Percentiles rank a stretch among this genome's conserved stretches.
Conservation (phyloP, 2,888 invertebrate genomes). For the Brachyptera putata region DNA sequence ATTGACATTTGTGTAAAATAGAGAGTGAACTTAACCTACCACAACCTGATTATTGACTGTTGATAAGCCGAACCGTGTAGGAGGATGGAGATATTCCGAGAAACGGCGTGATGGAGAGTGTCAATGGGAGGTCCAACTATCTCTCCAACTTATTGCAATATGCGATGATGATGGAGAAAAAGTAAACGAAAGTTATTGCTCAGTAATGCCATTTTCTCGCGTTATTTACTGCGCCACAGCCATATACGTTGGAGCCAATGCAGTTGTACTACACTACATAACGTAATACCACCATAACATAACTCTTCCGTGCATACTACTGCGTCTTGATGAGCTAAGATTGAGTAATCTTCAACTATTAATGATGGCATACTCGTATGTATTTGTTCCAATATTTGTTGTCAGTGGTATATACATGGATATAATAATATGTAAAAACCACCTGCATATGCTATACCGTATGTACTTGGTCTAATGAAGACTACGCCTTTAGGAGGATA, state of each 20-base stretch:
- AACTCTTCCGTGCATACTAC: background rate
- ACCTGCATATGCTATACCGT: background rate
- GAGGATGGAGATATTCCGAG: slow-evolving; percentile 6
- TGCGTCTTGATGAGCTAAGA: background rate
- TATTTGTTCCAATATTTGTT: too few species aligned
- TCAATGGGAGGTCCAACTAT: slow-evolving; percentile 16
- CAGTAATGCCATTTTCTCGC: slow-evolving; percentile 17
- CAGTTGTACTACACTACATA: background rate
- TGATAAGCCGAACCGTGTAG: slow-evolving; percentile 15
- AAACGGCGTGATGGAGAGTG: background rate
- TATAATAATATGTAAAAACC: too few species aligned
- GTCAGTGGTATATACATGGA: too few species aligned
- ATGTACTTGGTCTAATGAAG: slow-evolving; percentile 24
- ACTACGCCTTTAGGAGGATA: slow-evolving; percentile 26
- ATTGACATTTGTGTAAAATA: slow-evolving; percentile 17
- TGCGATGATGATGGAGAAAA: background rate
- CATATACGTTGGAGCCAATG: background rate
- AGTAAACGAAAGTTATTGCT: slow-evolving; percentile 2
- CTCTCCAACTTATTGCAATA: background rate
- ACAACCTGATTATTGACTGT: slow-evolving; percentile 5
- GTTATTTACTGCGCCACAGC: slow-evolving; percentile 14
- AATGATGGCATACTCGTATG: too few species aligned
- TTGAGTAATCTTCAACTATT: background rate
- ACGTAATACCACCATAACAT: background rate
- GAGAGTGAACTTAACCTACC: slow-evolving; percentile 5